Conservation (phyloP, 2,113 vertebrate species). For the Halcyon malimbica region DNA sequence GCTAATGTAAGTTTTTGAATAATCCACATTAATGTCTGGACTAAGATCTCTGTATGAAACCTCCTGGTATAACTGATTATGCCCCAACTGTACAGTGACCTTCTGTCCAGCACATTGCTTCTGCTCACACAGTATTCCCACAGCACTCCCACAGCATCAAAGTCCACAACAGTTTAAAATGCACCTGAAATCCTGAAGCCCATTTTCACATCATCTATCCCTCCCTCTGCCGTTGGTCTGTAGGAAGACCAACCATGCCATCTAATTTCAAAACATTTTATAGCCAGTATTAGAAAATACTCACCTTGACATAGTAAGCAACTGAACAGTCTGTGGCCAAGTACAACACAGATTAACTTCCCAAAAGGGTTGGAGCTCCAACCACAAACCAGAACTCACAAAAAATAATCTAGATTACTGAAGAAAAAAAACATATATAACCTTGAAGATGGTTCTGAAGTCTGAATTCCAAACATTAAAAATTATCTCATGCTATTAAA, state of each 20-base stretch:
- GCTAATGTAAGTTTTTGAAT: not conserved
- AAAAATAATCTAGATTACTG: not conserved
- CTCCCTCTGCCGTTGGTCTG: not conserved
- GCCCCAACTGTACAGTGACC: not conserved
- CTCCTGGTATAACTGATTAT: not conserved
- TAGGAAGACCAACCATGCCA: not conserved
- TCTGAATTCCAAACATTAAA: not conserved
- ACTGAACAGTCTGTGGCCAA: not conserved
- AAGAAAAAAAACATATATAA: not conserved
- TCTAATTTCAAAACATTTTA: not conserved
- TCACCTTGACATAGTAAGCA: not conserved
- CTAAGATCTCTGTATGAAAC: not conserved
- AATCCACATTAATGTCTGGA: not conserved
- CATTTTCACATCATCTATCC: not conserved
- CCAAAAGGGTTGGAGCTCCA: not conserved
- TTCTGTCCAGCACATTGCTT: not conserved
- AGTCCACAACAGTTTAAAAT: not conserved
- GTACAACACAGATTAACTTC: not conserved
- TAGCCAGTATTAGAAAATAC: not conserved
- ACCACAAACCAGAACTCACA: not conserved
- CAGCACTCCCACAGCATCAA: not conserved
- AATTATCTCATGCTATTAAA: not conserved
- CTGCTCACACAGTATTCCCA: not conserved
- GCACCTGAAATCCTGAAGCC: not conserved
- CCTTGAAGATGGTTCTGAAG: not conserved